These are phyloP conservation scores for Selenia dentaria DNA, from an alignment of 2,888 invertebrate genomes.

Conservation along the genomic window DNA sequence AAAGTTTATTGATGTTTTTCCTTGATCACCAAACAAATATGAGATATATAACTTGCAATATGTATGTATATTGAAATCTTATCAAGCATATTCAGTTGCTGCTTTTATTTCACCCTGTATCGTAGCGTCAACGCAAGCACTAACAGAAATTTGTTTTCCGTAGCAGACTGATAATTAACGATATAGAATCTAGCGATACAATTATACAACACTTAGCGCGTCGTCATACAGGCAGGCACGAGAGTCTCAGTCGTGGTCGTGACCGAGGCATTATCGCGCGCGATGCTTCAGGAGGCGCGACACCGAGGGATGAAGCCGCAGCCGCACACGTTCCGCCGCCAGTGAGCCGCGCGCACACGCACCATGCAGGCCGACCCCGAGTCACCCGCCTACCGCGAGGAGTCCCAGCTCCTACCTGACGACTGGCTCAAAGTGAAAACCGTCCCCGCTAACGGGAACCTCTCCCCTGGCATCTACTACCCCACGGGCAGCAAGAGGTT, in stretches of 20 bases:
- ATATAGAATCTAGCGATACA: slow-evolving; percentile 79
- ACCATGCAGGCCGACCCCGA: slow-evolving; percentile 77
- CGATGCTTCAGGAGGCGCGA: slow-evolving; percentile 76
- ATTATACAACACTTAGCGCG: slow-evolving; percentile 80
- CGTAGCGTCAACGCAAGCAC: slow-evolving; percentile 61
- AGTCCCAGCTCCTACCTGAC: slow-evolving; percentile 75
- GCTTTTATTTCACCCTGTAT: slow-evolving; percentile 55
- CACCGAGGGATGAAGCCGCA: slow-evolving; percentile 70
- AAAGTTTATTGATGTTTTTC: neutral
- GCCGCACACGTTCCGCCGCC: slow-evolving; percentile 57
- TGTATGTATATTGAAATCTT: neutral
- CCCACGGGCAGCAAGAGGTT: slow-evolving; percentile 80
- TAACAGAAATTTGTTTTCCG: slow-evolving; percentile 75
- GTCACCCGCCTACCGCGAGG: slow-evolving; percentile 78
- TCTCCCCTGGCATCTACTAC: slow-evolving; percentile 80
- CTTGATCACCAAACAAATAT: too few relatives aligned
- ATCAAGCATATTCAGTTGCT: neutral
- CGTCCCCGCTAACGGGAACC: slow-evolving; percentile 71
- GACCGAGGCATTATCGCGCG: slow-evolving; percentile 80
- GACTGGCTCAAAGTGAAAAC: slow-evolving; percentile 79
- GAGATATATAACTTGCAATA: neutral
- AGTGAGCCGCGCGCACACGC: slow-evolving; percentile 64
- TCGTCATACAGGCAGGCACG: slow-evolving; percentile 60
- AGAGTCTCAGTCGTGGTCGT: slow-evolving; percentile 80
- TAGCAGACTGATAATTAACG: slow-evolving; percentile 77